These are phyloP conservation scores for Gibbula magus DNA, from an alignment of 2,888 invertebrate genomes.

Conservation along the genomic window DNA sequence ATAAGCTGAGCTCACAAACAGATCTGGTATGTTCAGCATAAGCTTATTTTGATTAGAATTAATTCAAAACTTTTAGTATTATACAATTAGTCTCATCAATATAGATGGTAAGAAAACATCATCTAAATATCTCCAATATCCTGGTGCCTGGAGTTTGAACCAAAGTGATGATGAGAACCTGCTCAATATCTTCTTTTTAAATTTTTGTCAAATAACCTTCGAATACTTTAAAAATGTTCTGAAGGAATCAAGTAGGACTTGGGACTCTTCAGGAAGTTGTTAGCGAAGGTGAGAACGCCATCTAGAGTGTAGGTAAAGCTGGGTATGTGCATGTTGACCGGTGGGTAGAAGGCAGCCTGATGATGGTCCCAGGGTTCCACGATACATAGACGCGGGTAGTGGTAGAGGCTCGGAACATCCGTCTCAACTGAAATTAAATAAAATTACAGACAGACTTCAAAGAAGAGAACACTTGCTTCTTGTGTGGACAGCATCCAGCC, in stretches of 20 bases:
- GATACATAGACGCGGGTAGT: constrained; percentile 63
- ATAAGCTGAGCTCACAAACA: too few relatives aligned
- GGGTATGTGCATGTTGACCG: constrained; percentile 13
- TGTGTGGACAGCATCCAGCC: too few relatives aligned
- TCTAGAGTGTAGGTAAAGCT: constrained; percentile 40
- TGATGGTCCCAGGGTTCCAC: constrained; percentile 59
- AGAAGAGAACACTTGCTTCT: not conserved
- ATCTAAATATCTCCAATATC: too few relatives aligned
- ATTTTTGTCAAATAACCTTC: too few relatives aligned
- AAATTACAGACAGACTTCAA: not conserved
- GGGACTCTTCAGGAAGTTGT: constrained; percentile 47
- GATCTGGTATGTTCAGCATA: too few relatives aligned
- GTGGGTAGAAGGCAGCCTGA: constrained; percentile 67
- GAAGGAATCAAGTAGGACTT: constrained; percentile 48
- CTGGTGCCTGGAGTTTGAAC: too few relatives aligned
- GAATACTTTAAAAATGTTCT: constrained; percentile 56
- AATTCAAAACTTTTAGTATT: too few relatives aligned
- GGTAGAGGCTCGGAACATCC: constrained; percentile 48
- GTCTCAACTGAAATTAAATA: constrained; percentile 39
- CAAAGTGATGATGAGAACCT: too few relatives aligned
- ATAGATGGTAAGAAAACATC: too few relatives aligned
- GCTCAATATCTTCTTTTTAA: too few relatives aligned
- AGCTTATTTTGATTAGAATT: too few relatives aligned
- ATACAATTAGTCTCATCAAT: too few relatives aligned
- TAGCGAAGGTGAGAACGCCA: constrained; percentile 47